phyloP scores from a whole-genome alignment of 2,888 invertebrate genomes.

The Aethes cnicana region DNA sequence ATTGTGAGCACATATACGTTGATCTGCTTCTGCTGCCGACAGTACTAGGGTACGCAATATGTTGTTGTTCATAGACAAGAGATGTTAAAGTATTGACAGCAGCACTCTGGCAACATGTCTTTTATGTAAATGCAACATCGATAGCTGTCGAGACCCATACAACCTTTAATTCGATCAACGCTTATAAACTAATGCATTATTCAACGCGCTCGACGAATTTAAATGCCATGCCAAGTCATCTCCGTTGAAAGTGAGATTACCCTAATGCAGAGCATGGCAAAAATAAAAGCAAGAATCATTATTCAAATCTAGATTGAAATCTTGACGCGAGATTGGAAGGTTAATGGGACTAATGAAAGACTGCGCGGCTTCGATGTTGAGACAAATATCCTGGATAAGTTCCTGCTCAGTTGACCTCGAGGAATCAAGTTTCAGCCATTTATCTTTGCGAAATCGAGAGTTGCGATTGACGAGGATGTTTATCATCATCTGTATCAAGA shows the following conservation, averaged over 20 bases:
- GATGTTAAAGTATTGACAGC: conserved; percentile 41
- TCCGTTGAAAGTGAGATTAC: conserved; percentile 36
- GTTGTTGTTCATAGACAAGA: conserved; percentile 28
- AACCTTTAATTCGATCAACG: conserved; percentile 61
- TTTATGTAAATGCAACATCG: conserved; percentile 65
- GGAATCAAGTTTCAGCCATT: conserved; percentile 21
- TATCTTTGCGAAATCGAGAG: conserved; percentile 20
- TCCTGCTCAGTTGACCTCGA: conserved; percentile 17
- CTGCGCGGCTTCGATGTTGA: not conserved
- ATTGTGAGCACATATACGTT: too few relatives aligned
- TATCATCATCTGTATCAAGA: conserved; percentile 8
- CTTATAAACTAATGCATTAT: conserved; percentile 65
- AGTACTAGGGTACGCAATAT: too few relatives aligned
- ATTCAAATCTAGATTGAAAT: conserved; percentile 3
- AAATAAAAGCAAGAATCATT: not conserved
- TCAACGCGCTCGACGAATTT: conserved; percentile 60
- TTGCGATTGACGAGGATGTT: conserved; percentile 7
- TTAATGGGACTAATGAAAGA: conserved; percentile 8
- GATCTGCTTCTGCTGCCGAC: too few relatives aligned
- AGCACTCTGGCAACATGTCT: conserved; percentile 45
- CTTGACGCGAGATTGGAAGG: conserved; percentile 14
- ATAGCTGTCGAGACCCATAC: conserved; percentile 54
- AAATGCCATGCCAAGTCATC: conserved; percentile 49
- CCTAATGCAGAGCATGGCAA: conserved; percentile 10
- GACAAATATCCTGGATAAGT: conserved; percentile 17